phyloP scores from a whole-genome alignment of 2,113 vertebrate genomes.

The Rattus norvegicus region GRCr8 NC_086022.1:170089001-170089500 shows the following conservation, averaged over 20 bases:
- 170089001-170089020: slow-evolving; percentile 72
- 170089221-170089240: slow-evolving; percentile 13
- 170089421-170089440: not conserved
- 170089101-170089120: slow-evolving; percentile 72
- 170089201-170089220: not conserved
- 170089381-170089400: not conserved
- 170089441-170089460: not conserved
- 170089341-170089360: not conserved
- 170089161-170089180: slow-evolving; percentile 70
- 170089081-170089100: slow-evolving; percentile 73
- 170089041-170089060: slow-evolving; percentile 84
- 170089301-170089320: not conserved
- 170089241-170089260: not conserved
- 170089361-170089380: not conserved
- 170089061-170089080: slow-evolving; percentile 85
- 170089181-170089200: not conserved
- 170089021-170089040: slow-evolving; percentile 88
- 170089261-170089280: not conserved
- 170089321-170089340: not conserved
- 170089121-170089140: slow-evolving; percentile 69
- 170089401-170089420: not conserved
- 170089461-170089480: not conserved
- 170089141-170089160: slow-evolving; percentile 62
- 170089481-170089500: not conserved
- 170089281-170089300: not conserved